Evolutionary conservation across 1,140 invertebrate genomes (phyloP).

Genomic region (Ceratosolen fusciceps): DNA sequence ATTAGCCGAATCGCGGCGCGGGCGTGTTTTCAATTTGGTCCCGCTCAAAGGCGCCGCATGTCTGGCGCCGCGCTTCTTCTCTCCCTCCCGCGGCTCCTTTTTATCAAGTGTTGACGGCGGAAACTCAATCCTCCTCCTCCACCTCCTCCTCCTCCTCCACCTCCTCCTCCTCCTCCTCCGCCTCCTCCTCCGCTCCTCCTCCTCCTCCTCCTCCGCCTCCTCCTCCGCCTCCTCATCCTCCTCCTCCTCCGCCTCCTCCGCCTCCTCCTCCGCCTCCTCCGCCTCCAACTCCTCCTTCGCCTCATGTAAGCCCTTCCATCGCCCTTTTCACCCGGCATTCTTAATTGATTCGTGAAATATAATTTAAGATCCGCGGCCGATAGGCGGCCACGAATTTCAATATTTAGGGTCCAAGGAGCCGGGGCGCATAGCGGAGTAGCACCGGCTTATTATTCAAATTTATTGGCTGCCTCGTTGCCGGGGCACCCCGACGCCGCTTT

Average conservation of each 20-base stretch:
- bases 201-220: too few species aligned
- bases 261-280: too few species aligned
- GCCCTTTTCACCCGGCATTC: background rate
- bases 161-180: too few species aligned
- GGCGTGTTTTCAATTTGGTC: conserved; percentile 64
- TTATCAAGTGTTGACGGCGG: background rate
- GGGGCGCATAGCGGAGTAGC: background rate
- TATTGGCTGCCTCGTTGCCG: background rate
- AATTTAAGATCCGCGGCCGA: background rate
- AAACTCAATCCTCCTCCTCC: too few species aligned
- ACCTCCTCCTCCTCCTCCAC: too few species aligned
- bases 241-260: too few species aligned
- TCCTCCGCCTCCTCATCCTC: too few species aligned
- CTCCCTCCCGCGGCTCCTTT: background rate
- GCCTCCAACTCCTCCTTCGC: too few species aligned
- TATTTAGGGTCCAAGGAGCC: too few species aligned
- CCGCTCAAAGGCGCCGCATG: conserved; percentile 62
- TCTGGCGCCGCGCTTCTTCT: background rate
- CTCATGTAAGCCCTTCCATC: too few species aligned
- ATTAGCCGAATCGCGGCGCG: conserved; percentile 60
- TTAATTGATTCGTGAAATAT: background rate
- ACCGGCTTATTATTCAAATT: background rate
- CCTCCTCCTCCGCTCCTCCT: too few species aligned
- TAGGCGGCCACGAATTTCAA: background rate
- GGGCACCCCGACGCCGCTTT: background rate